These are phyloP conservation scores for Camponotus vicinus DNA, from an alignment of 1,140 invertebrate species.

Conservation along the genomic window DNA sequence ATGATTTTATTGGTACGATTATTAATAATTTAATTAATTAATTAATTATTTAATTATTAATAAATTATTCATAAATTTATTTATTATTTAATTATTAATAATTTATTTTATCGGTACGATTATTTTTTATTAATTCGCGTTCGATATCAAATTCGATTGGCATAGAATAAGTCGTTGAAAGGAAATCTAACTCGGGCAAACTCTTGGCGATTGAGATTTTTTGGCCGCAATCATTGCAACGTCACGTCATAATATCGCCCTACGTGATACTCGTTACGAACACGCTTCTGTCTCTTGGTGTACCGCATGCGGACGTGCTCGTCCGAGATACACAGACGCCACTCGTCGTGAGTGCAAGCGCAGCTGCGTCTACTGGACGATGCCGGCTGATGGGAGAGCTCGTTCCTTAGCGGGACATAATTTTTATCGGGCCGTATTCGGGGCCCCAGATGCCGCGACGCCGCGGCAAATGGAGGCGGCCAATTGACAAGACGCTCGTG, in stretches of 20 bases:
- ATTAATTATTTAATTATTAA: too few relatives aligned
- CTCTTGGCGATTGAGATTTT: slow-evolving; percentile 33
- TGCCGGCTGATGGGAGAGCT: slow-evolving; percentile 45
- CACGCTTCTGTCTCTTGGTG: slow-evolving; percentile 30
- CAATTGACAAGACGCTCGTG: slow-evolving; percentile 69
- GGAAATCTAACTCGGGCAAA: background rate
- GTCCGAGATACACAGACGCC: slow-evolving; percentile 46
- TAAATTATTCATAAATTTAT: too few relatives aligned
- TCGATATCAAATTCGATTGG: too few relatives aligned
- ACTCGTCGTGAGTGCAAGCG: slow-evolving; percentile 55
- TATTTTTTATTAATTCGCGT: background rate
- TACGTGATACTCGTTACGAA: slow-evolving; percentile 45
- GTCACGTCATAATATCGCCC: slow-evolving; percentile 27
- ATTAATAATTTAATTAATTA: background rate
- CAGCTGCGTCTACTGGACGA: slow-evolving; percentile 66
- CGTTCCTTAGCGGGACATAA: slow-evolving; percentile 69
- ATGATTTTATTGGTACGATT: background rate
- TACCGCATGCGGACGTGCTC: slow-evolving; percentile 46
- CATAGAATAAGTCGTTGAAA: background rate
- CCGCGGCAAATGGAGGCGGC: slow-evolving; percentile 70
- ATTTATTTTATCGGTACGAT: background rate
- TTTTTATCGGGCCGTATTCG: slow-evolving; percentile 71
- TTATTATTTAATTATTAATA: too few relatives aligned
- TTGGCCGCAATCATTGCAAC: slow-evolving; percentile 7
- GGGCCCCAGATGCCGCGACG: slow-evolving; percentile 71